A percentile compares a stretch with the other conserved stretches of the same genome.
Conservation (phyloP, 2,797 vertebrate genomes). For the Furcifer pardalis region DNA sequence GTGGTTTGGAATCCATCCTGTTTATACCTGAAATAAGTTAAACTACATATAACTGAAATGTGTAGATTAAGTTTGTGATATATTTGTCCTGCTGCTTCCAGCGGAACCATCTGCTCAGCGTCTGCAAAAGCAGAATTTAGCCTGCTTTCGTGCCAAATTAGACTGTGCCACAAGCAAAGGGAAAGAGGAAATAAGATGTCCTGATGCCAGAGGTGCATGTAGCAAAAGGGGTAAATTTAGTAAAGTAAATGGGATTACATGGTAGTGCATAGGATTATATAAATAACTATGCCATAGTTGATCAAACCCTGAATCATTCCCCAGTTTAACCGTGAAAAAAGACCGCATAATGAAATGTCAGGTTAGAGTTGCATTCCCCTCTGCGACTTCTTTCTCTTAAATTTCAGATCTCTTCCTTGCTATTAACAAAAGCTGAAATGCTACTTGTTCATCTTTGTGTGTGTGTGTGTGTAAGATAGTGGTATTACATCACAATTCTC, state of each 20-base stretch:
- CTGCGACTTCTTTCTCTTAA: background rate
- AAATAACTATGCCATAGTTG: constrained; percentile 13
- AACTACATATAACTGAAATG: background rate
- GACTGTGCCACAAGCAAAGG: background rate
- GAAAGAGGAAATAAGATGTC: constrained; percentile 1
- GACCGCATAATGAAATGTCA: background rate
- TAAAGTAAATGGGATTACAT: constrained; percentile 34
- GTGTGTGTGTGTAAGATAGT: background rate
- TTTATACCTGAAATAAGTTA: background rate
- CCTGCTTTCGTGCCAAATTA: background rate
- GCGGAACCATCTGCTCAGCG: background rate
- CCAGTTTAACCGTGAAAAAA: background rate
- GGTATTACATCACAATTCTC: background rate
- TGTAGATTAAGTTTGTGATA: background rate
- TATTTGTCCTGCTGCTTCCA: too few relatives aligned
- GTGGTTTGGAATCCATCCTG: background rate
- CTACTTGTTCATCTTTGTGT: background rate
- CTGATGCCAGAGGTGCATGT: constrained; percentile 7
- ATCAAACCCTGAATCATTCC: background rate
- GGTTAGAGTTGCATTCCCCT: background rate
- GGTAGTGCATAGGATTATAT: constrained; percentile 17
- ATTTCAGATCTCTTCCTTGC: background rate
- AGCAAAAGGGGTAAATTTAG: constrained; percentile 35
- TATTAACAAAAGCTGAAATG: background rate
- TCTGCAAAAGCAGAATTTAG: background rate